These are phyloP conservation scores for Euphydryas editha DNA, from an alignment of 2,888 invertebrate species.

Conservation along the genomic window DNA sequence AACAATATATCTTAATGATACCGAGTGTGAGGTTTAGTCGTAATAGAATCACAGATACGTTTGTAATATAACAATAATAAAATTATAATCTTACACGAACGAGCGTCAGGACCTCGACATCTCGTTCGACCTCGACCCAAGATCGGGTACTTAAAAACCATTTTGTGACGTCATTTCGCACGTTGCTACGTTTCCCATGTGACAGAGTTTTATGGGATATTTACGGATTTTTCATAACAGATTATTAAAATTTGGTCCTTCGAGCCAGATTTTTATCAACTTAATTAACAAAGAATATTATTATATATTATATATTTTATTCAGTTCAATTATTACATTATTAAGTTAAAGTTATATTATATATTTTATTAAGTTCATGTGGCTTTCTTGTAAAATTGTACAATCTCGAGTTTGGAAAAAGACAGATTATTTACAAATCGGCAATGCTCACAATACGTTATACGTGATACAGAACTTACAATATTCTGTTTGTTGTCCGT, in stretches of 20 bases:
- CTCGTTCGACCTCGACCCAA: neutral
- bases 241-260: neutral
- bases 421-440: no score
- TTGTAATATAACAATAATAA: neutral
- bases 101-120: neutral
- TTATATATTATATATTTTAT: no score
- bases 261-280: neutral
- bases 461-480: slow-evolving; percentile 55
- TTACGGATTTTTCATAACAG: neutral
- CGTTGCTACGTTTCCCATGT: neutral
- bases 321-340: no score
- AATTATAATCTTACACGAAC: neutral
- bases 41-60: no score
- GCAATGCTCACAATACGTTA: neutral
- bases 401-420: no score
- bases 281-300: neutral
- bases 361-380: no score
- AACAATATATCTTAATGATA: no score
- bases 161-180: neutral
- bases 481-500: slow-evolving; percentile 80
- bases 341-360: no score
- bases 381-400: no score
- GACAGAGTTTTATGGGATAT: neutral
- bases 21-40: no score
- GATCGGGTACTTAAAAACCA: neutral